Conservation (phyloP, 2,888 invertebrate genomes). For the Eupelmus urozonus region DNA sequence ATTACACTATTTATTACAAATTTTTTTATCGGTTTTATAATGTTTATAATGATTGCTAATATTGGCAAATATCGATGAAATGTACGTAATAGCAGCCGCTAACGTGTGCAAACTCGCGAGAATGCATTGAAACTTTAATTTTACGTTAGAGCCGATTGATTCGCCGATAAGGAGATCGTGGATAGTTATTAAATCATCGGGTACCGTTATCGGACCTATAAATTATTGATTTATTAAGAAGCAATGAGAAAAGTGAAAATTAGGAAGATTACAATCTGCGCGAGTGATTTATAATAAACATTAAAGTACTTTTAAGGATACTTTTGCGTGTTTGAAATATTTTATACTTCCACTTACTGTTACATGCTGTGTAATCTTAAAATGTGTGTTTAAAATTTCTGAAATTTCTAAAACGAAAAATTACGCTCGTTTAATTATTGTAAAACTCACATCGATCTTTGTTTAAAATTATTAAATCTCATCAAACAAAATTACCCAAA, state of each 20-base stretch:
- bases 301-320: constrained; percentile 5
- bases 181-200: constrained; percentile 49
- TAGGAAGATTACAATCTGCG: constrained; percentile 25
- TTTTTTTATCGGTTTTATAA: neutral
- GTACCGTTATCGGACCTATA: constrained; percentile 37
- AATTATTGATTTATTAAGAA: constrained; percentile 41
- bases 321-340: too few species aligned
- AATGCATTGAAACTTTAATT: constrained; percentile 3
- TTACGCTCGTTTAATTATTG: too few species aligned
- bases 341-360: too few species aligned
- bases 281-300: constrained; percentile 14
- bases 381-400: too few species aligned
- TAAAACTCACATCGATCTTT: too few species aligned
- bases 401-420: too few species aligned
- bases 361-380: too few species aligned
- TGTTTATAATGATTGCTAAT: too few species aligned
- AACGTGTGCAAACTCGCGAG: neutral
- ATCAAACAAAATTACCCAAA: too few species aligned
- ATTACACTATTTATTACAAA: neutral
- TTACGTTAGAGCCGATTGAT: constrained; percentile 29
- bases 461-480: too few species aligned
- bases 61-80: too few species aligned
- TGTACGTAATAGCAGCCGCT: too few species aligned
- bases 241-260: constrained; percentile 35
- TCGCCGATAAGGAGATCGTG: constrained; percentile 12